phyloP scores from a whole-genome alignment of 2,113 vertebrate genomes.

The Gavia stellata region DNA sequence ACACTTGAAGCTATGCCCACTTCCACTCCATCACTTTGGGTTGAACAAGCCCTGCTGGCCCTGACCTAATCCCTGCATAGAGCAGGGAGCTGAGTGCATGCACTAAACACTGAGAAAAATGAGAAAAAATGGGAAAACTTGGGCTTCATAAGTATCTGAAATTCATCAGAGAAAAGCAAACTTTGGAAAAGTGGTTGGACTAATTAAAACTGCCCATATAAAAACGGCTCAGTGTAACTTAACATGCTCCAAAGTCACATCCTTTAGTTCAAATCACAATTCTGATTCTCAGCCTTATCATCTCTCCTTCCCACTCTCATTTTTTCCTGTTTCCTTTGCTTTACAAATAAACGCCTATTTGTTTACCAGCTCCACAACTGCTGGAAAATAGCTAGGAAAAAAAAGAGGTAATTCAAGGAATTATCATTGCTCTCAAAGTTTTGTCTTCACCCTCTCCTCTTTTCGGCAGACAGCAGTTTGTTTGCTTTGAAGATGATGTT shows the following conservation, averaged over 20 bases:
- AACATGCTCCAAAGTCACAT: background rate
- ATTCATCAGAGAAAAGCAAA: background rate
- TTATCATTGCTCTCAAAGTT: background rate
- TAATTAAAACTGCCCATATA: background rate
- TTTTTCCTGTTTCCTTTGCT: background rate
- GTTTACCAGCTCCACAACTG: background rate
- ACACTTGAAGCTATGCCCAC: background rate
- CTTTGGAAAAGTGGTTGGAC: background rate
- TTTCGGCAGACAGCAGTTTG: background rate
- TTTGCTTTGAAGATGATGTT: background rate
- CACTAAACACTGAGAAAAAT: background rate
- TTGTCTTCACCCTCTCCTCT: background rate
- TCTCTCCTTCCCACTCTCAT: background rate
- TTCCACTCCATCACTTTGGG: background rate
- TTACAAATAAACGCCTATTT: background rate
- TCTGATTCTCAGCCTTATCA: background rate
- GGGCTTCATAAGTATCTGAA: background rate
- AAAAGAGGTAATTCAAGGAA: background rate
- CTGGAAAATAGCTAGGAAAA: background rate
- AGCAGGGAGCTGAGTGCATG: background rate
- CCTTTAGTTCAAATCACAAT: background rate
- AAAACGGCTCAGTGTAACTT: background rate
- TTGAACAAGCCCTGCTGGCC: background rate
- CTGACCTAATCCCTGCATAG: background rate
- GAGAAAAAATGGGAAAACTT: background rate